These are phyloP conservation scores for Neolamprologus toae DNA, from an alignment of 2,113 vertebrate genomes.

Conservation along the genomic window DNA sequence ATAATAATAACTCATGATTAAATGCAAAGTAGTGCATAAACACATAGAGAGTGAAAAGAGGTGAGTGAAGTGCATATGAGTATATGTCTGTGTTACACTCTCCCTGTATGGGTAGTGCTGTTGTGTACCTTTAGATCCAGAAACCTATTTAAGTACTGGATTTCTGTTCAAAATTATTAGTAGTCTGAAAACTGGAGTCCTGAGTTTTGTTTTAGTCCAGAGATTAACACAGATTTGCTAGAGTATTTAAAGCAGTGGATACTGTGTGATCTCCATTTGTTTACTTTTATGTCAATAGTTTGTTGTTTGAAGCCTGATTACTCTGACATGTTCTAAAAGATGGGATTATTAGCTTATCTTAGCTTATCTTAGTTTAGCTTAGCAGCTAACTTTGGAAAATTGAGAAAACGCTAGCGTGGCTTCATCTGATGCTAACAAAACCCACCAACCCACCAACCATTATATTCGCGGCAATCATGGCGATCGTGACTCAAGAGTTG, in stretches of 20 bases:
- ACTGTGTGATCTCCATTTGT: neutral
- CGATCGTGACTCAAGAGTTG: no score
- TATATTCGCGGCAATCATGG: accelerated
- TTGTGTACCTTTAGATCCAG: neutral
- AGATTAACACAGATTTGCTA: neutral
- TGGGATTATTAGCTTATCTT: neutral
- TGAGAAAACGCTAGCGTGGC: neutral
- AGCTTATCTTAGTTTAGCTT: neutral
- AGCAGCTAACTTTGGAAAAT: neutral
- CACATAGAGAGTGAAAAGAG: neutral
- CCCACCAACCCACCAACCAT: neutral
- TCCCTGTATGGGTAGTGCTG: neutral
- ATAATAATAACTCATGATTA: neutral
- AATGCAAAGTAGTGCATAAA: neutral
- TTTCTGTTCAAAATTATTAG: neutral
- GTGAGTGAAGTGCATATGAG: neutral
- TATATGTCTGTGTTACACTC: neutral
- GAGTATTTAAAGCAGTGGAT: neutral
- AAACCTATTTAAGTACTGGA: neutral
- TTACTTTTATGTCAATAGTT: neutral
- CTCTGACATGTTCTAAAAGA: neutral
- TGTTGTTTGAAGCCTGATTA: neutral
- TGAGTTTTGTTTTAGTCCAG: neutral
- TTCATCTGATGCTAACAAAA: neutral
- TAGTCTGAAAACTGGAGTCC: neutral